Evolutionary conservation across 1,140 invertebrate species (phyloP).

Genomic region (Doryteuthis pealeii): DNA sequence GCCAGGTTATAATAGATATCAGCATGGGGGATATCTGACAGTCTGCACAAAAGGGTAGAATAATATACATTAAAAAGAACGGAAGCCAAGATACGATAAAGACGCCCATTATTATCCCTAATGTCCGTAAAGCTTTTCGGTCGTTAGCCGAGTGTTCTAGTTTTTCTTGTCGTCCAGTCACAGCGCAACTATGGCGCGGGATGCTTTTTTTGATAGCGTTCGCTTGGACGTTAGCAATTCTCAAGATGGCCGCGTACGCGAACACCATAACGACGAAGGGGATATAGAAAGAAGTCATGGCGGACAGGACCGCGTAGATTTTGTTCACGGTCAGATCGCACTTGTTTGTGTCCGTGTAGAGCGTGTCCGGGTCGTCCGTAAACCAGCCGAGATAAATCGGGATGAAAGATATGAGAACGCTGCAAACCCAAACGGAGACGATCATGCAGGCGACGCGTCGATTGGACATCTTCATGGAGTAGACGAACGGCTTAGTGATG

Average conservation of each 20-base stretch:
- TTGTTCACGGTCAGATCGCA: slow-evolving; percentile 54
- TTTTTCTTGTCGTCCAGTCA: slow-evolving; percentile 81
- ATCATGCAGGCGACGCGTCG: slow-evolving; percentile 85
- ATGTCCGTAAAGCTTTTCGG: slow-evolving; percentile 89
- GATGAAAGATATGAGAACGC: slow-evolving; percentile 87
- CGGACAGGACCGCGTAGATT: slow-evolving; percentile 59
- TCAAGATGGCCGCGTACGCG: slow-evolving; percentile 47
- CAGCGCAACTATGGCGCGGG: not conserved
- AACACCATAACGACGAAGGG: slow-evolving; percentile 59
- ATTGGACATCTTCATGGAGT: slow-evolving; percentile 78
- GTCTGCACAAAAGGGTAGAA: slow-evolving; percentile 60
- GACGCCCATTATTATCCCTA: slow-evolving; percentile 96
- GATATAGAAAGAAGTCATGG: slow-evolving; percentile 60
- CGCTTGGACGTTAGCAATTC: slow-evolving; percentile 50
- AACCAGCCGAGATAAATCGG: slow-evolving; percentile 86
- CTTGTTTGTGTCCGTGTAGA: slow-evolving; percentile 13
- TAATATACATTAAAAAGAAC: slow-evolving; percentile 80
- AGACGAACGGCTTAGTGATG: slow-evolving; percentile 62
- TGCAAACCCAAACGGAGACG: slow-evolving; percentile 86
- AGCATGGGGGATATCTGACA: slow-evolving; percentile 29
- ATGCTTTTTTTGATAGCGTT: slow-evolving; percentile 51
- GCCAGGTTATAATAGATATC: slow-evolving; percentile 69
- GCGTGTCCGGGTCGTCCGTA: slow-evolving; percentile 18
- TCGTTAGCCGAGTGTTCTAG: slow-evolving; percentile 90
- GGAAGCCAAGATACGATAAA: slow-evolving; percentile 98